These are phyloP conservation scores for Ganaspis brasiliensis DNA, from an alignment of 2,888 invertebrate genomes.

Conservation along the genomic window DNA sequence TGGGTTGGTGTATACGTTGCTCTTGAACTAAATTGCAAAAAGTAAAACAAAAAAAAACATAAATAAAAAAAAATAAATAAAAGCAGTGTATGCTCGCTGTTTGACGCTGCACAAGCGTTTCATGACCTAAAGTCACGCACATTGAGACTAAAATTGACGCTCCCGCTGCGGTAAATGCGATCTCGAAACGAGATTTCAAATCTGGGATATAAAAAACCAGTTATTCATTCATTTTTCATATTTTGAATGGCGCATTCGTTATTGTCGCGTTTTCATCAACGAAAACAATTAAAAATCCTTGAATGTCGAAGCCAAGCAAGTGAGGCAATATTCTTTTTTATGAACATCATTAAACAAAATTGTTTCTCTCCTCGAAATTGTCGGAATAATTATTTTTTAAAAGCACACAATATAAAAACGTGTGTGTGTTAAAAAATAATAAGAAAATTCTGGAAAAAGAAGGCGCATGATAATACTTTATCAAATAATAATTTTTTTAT, in stretches of 20 bases:
- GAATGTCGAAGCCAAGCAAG: constrained; percentile 12
- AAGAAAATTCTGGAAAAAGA: not conserved
- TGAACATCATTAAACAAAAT: constrained; percentile 4
- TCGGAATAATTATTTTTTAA: not conserved
- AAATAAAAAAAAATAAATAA: constrained; percentile 30
- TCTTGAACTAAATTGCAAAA: constrained; percentile 37
- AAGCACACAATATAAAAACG: not conserved
- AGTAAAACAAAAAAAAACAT: constrained; percentile 1
- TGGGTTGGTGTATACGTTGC: constrained; percentile 44
- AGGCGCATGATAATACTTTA: no score
- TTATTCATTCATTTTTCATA: constrained; percentile 38
- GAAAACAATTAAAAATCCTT: constrained; percentile 37
- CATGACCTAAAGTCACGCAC: constrained; percentile 41
- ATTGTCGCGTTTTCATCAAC: constrained; percentile 27
- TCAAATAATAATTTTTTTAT: no score
- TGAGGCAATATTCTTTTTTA: constrained; percentile 21
- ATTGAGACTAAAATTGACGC: constrained; percentile 41
- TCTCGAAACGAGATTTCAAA: constrained; percentile 37
- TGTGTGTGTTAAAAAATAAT: not conserved
- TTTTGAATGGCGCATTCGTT: constrained; percentile 34
- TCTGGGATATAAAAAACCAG: constrained; percentile 42
- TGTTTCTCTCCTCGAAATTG: constrained; percentile 20
- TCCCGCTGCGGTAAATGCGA: constrained; percentile 40
- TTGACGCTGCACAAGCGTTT: constrained; percentile 31
- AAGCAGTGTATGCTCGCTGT: constrained; percentile 17